Base-by-base conservation (phyloP, 2,888 invertebrate species). In the Drosophila buzzatii region DNA sequence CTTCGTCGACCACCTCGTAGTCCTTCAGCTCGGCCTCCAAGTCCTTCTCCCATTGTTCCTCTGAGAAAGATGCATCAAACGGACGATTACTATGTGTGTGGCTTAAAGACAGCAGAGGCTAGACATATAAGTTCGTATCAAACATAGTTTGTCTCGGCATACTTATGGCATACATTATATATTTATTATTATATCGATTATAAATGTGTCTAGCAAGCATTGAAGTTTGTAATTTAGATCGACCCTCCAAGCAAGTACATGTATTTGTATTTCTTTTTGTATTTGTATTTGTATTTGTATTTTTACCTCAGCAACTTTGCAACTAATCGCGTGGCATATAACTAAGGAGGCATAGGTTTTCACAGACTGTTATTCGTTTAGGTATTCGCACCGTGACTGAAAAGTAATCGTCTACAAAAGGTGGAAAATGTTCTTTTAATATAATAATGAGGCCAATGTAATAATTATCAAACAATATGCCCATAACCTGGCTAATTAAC, bases 11-110 rank as follows among this genome's bases (percentile, higher is more conserved):
- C 84, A 98, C 97, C 94, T 99, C 98, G 93, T 97, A 99, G 92
- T 98, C 98, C 93, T 98, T 97, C 85, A 99, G 95, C 94, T 99
- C 98, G 57, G 98, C 98, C 92, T 98, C 98, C 91, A 99, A 94
- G 94, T 99, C 98, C 92, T 97, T 97, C 94, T 99, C 99, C 98
- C 98, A 98, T 94, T 98, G 98, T 93, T 97, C 97, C 96, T 96
- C 94, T 95, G 93, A 61, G 70, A 68, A 79, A 74, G 66, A 74
- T 69, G 66, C 31, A 58, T 65, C 45, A 71, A 74, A 66, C 53
- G 62, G 33, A 58, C 68, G 56, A 66, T 83, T 85, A 90, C 57
- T 71, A 79, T 66, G 39, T 88, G 86, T 49, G 85, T 85, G 89
- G 87, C 89, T 85, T 89, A 78, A 18, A 45, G 37, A 41, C 56